Conservation (phyloP, 2,113 vertebrate species). For the Zosterops borbonicus region DNA sequence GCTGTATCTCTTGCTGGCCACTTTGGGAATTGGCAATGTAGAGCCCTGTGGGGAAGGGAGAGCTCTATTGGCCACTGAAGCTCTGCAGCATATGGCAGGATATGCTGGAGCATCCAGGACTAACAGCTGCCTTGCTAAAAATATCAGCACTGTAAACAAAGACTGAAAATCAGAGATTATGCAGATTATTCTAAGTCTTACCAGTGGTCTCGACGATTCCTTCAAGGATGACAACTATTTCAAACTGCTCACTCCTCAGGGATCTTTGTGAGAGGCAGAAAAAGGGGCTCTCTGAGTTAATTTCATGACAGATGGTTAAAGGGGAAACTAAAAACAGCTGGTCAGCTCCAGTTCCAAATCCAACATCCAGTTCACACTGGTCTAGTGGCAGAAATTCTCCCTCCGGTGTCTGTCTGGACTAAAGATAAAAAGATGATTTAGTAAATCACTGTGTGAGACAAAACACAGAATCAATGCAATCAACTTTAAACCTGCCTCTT, state of each 20-base stretch:
- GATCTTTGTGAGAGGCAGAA: constrained; percentile 88
- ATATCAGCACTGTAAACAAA: background rate
- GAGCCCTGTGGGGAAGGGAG: background rate
- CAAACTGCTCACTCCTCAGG: constrained; percentile 85
- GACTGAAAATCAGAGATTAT: background rate
- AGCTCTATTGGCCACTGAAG: background rate
- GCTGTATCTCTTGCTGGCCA: background rate
- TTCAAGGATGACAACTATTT: constrained; percentile 90
- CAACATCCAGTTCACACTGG: constrained; percentile 89
- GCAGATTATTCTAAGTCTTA: constrained; percentile 27
- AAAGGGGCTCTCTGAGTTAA: constrained; percentile 86
- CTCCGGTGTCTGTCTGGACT: constrained; percentile 90
- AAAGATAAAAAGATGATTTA: constrained; percentile 24
- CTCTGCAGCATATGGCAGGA: background rate
- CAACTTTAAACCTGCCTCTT: background rate
- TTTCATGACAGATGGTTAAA: constrained; percentile 90
- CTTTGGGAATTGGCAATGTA: background rate
- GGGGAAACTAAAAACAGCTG: constrained; percentile 90
- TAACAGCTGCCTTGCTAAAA: background rate
- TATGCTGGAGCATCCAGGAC: background rate
- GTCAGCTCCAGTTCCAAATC: constrained; percentile 89
- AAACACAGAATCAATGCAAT: background rate
- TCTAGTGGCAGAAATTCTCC: constrained; percentile 89
- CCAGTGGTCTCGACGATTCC: constrained; percentile 91
- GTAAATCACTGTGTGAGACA: background rate